A percentile compares a stretch with the other conserved stretches of the same genome.
Conservation (phyloP, 2,797 vertebrate species). For the Forpus xanthops region DNA sequence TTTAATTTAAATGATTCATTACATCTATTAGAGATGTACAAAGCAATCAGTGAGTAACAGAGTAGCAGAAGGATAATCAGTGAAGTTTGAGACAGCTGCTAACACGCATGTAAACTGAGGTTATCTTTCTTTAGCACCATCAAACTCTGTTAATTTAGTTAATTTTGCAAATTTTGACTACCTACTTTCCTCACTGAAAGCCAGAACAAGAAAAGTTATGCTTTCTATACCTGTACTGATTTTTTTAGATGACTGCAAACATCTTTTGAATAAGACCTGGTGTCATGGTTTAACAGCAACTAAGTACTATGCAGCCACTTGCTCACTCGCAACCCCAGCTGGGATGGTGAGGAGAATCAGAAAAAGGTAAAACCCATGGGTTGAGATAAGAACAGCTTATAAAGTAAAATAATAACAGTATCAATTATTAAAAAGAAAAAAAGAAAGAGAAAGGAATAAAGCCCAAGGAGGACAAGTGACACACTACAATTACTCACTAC, state of each 20-base stretch:
- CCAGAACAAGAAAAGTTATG: background rate
- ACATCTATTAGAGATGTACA: background rate
- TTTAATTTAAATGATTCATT: background rate
- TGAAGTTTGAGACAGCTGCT: background rate
- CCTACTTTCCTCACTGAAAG: background rate
- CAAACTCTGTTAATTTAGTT: background rate
- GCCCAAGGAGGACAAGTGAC: background rate
- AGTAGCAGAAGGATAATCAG: background rate
- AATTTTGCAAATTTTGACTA: background rate
- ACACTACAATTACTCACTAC: background rate
- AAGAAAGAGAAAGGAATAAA: background rate
- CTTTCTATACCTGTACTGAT: background rate
- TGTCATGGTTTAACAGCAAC: background rate
- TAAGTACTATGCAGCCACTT: background rate
- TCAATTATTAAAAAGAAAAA: background rate
- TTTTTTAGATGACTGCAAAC: background rate
- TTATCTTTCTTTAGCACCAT: background rate
- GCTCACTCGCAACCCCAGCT: background rate
- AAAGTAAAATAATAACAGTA: background rate
- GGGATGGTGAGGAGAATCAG: background rate
- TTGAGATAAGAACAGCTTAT: background rate
- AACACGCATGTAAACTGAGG: background rate
- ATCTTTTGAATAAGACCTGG: background rate
- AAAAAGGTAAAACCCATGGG: background rate
- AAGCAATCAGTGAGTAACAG: background rate